phyloP scores from a whole-genome alignment of 2,888 invertebrate genomes.

The Laothoe populi region DNA sequence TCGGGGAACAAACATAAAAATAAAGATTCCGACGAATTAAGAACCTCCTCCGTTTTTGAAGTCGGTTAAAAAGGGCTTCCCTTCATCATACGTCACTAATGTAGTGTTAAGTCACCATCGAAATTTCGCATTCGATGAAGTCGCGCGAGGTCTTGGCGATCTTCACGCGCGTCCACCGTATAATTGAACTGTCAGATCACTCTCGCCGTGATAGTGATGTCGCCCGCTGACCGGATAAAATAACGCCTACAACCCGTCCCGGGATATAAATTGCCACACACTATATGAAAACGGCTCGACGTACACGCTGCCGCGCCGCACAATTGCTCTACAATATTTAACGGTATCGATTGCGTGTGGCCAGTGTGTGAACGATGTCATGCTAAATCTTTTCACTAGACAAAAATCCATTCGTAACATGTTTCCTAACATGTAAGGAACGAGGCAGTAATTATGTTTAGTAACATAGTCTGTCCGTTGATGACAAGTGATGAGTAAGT shows the following conservation, averaged over 20 bases:
- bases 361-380: not conserved
- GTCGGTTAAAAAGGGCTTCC: too few species aligned
- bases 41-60: too few species aligned
- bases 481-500: too few species aligned
- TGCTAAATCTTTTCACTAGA: not conserved
- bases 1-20: too few species aligned
- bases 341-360: constrained; percentile 27
- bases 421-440: too few species aligned
- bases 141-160: constrained; percentile 53
- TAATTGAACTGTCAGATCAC: constrained; percentile 62
- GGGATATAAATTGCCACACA: not conserved
- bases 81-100: too few species aligned
- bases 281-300: not conserved
- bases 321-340: constrained; percentile 29
- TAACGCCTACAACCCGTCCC: not conserved
- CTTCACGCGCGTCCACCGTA: constrained; percentile 55
- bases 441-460: too few species aligned
- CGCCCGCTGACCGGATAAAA: constrained; percentile 15
- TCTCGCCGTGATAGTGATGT: constrained; percentile 31
- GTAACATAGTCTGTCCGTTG: too few species aligned
- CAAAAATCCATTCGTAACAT: too few species aligned
- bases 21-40: too few species aligned
- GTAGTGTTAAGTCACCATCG: not conserved
- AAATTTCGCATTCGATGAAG: not conserved
- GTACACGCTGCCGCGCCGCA: not conserved